Base-by-base conservation (phyloP, 2,797 vertebrate species). In the Danionella dracula region DNA sequence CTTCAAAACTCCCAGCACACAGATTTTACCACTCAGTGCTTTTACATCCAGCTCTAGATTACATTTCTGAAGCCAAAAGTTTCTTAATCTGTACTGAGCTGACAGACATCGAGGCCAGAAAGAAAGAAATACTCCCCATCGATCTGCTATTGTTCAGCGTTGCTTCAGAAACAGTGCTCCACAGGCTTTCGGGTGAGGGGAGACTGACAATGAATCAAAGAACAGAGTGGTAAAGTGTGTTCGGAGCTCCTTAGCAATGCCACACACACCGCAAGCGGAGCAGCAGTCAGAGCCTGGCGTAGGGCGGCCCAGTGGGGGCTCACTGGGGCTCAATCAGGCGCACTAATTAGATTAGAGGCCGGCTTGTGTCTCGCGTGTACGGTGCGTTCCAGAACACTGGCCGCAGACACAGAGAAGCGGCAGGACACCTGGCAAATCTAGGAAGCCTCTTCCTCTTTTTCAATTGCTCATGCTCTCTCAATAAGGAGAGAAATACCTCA, bases 261-360 rank as follows among this genome's bases (percentile, higher is more conserved):
- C 63, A 48, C 40, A 68, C 53, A 66, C 27, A 45, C 53, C 34
- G 17, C 23, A 6, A 27, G 23, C 23, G 41, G 68, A 68, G 66
- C 70, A 83, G 83, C 83, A 80, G 81, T 87, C 83, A 80, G 83
- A 75, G 76, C 73, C 78, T 77, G 69, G 74, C 70, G 67, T 73
- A 64, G 66, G 74, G 67, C 41, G 63, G 63, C 76, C 46, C 70
- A 68, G 67, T 51, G 45, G 69, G 74, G 69, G 58, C 74, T 77
- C 83, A 82, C 77, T 50, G 79, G 79, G 82, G 79, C 84, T 82
- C 87, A 89, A 90, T 90, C 85, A 91, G 81, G 79, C 84, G 21
- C 78, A 70, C 85, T 88, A 89, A 90, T 89, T 88, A 88, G 85
- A 91, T 90, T 90, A 89, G 40, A 46, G 83, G 70, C 77, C 58